Evolutionary conservation across 2,113 vertebrate species (phyloP).

Genomic region (Oryzias melastigma): DNA sequence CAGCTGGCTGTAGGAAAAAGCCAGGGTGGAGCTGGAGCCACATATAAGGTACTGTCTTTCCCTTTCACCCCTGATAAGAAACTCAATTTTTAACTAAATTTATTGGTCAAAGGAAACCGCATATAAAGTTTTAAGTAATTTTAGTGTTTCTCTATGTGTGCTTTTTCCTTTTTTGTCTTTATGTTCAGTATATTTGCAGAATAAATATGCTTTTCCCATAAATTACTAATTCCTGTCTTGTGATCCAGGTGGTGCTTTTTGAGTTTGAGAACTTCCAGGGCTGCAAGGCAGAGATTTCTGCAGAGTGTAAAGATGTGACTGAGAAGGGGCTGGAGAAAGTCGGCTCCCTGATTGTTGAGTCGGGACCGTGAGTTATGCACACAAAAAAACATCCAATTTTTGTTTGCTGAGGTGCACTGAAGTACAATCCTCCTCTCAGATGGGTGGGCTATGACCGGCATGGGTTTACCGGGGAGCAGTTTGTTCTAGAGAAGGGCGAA

Average conservation of each 20-base stretch:
- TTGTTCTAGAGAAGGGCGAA: slow-evolving; percentile 90
- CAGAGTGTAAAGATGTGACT: slow-evolving; percentile 74
- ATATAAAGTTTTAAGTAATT: not conserved
- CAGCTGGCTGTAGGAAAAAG: slow-evolving; percentile 85
- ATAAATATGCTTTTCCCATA: no score
- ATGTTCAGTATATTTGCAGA: not conserved
- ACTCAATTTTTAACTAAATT: not conserved
- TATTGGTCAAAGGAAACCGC: no score
- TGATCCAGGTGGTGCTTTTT: slow-evolving; percentile 65
- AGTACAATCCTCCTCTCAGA: slow-evolving; percentile 59
- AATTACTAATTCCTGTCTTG: slow-evolving; percentile 1
- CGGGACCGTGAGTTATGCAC: slow-evolving; percentile 70
- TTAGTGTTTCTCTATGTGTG: not conserved
- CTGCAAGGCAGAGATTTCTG: slow-evolving; percentile 64
- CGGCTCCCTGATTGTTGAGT: slow-evolving; percentile 87
- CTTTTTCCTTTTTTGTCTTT: not conserved
- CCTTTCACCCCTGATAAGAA: not conserved
- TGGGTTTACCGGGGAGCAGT: slow-evolving; percentile 85
- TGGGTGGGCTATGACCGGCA: slow-evolving; percentile 87
- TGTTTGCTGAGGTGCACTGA: not conserved
- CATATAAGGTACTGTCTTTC: slow-evolving; percentile 83
- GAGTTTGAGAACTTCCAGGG: slow-evolving; percentile 92
- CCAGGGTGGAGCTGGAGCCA: slow-evolving; percentile 78
- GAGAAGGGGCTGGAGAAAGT: slow-evolving; percentile 89
- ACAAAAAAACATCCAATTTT: not conserved